Conservation (phyloP, 2,797 vertebrate species). For the Acrossocheilus wenchowensis region DNA sequence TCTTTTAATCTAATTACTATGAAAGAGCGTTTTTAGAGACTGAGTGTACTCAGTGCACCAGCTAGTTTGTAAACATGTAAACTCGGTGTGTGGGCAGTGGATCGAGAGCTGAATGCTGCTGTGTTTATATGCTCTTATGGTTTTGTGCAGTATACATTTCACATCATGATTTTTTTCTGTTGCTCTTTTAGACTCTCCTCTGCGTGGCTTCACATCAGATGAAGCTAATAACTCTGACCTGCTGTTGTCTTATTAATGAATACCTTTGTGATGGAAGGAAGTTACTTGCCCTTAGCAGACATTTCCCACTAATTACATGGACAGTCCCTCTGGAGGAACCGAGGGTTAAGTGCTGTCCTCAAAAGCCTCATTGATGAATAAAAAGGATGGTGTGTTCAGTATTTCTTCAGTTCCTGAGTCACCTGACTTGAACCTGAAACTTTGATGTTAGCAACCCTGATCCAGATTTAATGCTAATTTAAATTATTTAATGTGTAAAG, state of each 20-base stretch:
- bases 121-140: slow-evolving; percentile 35
- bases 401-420: background rate
- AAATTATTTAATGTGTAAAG: background rate
- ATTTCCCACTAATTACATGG: slow-evolving; percentile 19
- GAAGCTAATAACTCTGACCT: slow-evolving; percentile 40
- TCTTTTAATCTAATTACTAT: slow-evolving; percentile 18
- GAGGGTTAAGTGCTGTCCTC: slow-evolving; percentile 31
- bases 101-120: slow-evolving; percentile 4
- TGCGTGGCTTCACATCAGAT: slow-evolving; percentile 18
- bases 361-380: slow-evolving; percentile 22
- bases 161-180: slow-evolving; percentile 33
- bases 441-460: background rate
- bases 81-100: background rate
- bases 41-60: background rate
- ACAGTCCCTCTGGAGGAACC: slow-evolving; percentile 12
- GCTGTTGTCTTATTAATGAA: slow-evolving; percentile 51
- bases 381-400: slow-evolving; percentile 18
- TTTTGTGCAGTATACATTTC: slow-evolving; percentile 28
- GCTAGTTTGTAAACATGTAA: slow-evolving; percentile 43
- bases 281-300: background rate
- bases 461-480: background rate
- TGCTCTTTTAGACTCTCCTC: slow-evolving; percentile 4
- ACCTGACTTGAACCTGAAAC: slow-evolving; percentile 2
- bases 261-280: slow-evolving; percentile 26
- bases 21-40: background rate